Evolutionary conservation across 2,888 invertebrate species (phyloP).

Genomic region (Rhamphomyia laevipes): DNA sequence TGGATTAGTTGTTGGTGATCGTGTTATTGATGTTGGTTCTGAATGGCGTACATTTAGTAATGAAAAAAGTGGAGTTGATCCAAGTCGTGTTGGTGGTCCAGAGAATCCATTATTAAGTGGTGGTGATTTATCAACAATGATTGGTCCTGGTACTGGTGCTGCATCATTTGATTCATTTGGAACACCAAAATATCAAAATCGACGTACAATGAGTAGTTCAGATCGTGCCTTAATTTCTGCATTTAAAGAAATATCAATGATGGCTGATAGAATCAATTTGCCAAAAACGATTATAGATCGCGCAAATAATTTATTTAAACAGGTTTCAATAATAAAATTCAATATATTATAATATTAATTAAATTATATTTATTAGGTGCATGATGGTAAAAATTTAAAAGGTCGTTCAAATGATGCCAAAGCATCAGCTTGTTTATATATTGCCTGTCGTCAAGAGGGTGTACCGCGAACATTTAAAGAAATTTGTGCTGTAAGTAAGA

Average conservation of each 20-base stretch:
- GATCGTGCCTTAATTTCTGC: slow-evolving; percentile 93
- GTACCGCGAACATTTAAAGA: slow-evolving; percentile 99
- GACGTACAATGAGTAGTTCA: slow-evolving; percentile 79
- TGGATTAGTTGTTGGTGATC: slow-evolving; percentile 98
- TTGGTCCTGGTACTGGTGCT: slow-evolving; percentile 62
- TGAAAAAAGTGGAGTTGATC: slow-evolving; percentile 92
- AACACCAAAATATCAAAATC: slow-evolving; percentile 60
- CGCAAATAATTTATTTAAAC: slow-evolving; percentile 94
- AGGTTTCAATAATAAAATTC: slow-evolving; percentile 42
- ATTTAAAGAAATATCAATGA: slow-evolving; percentile 91
- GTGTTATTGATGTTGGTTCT: slow-evolving; percentile 99
- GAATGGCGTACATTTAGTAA: slow-evolving; percentile 99
- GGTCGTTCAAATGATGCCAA: slow-evolving; percentile 96
- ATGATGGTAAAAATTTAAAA: slow-evolving; percentile 90
- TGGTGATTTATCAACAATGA: slow-evolving; percentile 93
- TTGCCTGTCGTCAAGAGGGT: slow-evolving; percentile 96
- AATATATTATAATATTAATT: background rate
- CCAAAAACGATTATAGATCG: slow-evolving; percentile 94
- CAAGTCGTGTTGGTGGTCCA: slow-evolving; percentile 98
- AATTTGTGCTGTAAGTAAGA: slow-evolving; percentile 97
- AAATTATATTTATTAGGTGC: slow-evolving; percentile 43
- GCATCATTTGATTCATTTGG: slow-evolving; percentile 86
- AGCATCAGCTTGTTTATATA: slow-evolving; percentile 96
- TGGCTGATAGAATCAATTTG: slow-evolving; percentile 97
- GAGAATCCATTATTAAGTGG: slow-evolving; percentile 95